phyloP scores from a whole-genome alignment of 2,888 invertebrate genomes.

The Hyppa rectilinea region DNA sequence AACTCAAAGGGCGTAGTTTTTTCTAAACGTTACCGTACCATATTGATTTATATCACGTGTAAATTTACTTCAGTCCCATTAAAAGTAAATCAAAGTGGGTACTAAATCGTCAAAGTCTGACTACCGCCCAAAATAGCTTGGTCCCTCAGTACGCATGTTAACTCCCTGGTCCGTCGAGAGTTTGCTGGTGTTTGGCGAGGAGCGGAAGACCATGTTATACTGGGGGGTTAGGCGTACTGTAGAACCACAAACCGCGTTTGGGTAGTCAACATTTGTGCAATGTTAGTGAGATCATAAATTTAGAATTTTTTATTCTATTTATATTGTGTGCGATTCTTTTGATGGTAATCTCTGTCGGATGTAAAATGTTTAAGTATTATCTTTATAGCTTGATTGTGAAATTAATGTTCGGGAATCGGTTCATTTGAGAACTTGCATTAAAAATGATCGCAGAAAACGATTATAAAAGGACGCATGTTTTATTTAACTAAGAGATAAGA shows the following conservation, averaged over 20 bases:
- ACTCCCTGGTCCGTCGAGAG: slow-evolving; percentile 12
- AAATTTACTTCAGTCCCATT: slow-evolving; percentile 80
- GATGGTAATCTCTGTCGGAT: slow-evolving; percentile 60
- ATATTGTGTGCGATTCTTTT: slow-evolving; percentile 60
- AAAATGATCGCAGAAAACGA: neutral
- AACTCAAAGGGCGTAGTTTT: slow-evolving; percentile 58
- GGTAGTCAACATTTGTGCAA: slow-evolving; percentile 74
- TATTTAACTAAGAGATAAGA: neutral
- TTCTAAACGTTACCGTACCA: slow-evolving; percentile 60
- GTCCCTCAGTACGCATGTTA: slow-evolving; percentile 27
- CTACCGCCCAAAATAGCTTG: slow-evolving; percentile 59
- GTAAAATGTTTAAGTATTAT: slow-evolving; percentile 38
- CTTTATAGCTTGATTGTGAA: slow-evolving; percentile 27
- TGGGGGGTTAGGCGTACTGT: slow-evolving; percentile 69
- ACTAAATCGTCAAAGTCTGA: slow-evolving; percentile 81
- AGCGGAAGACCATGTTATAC: slow-evolving; percentile 19
- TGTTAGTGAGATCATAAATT: slow-evolving; percentile 70
- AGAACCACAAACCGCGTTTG: slow-evolving; percentile 72
- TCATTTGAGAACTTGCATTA: slow-evolving; percentile 1
- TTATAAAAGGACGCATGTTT: neutral
- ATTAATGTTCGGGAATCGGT: neutral
- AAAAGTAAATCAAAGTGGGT: slow-evolving; percentile 82
- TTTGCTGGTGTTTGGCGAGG: slow-evolving; percentile 44
- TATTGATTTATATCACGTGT: slow-evolving; percentile 82
- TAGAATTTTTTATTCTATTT: slow-evolving; percentile 65